Evolutionary conservation across 64 coral and sea anemone species (phyloP).

Genomic region (Hydrozoanthus tunicans): DNA sequence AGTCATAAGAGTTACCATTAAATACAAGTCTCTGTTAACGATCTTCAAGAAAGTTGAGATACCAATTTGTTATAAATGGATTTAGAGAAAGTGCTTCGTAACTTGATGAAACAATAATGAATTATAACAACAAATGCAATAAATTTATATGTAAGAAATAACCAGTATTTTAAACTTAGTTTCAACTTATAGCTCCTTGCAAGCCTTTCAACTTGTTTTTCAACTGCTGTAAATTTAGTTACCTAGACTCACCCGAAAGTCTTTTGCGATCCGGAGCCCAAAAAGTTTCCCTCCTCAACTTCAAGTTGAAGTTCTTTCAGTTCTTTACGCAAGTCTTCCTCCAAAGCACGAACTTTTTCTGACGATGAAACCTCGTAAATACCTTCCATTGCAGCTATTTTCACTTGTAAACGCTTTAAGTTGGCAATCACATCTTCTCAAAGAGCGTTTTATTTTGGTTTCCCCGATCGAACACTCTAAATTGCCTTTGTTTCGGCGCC

Average conservation of each 20-base stretch:
- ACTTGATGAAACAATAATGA: no score
- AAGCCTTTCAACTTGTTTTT: background rate
- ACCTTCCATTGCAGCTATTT: constrained; percentile 84
- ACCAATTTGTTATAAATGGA: no score
- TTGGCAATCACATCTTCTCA: background rate
- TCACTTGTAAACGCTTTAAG: background rate
- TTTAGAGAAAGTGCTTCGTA: no score
- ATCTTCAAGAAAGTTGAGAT: no score
- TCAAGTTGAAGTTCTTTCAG: constrained; percentile 95
- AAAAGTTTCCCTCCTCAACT: constrained; percentile 92
- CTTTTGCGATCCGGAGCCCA: constrained; percentile 64
- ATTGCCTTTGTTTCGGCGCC: constrained; percentile 59
- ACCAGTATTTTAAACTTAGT: no score
- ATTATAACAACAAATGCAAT: no score
- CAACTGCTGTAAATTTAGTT: background rate
- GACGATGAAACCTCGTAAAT: constrained; percentile 94
- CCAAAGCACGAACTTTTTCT: constrained; percentile 82
- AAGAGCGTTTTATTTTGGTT: constrained; percentile 4
- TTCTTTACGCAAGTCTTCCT: constrained; percentile 91
- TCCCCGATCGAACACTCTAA: constrained; percentile 25
- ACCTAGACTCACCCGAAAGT: constrained; percentile 76
- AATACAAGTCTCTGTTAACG: no score
- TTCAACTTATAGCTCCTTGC: background rate
- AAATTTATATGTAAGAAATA: no score
- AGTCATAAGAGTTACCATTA: no score